Evolutionary conservation across 2,888 invertebrate species (phyloP), one percentile per base, ranked within the genome.

Genomic region (Strigamia maritima): DNA sequence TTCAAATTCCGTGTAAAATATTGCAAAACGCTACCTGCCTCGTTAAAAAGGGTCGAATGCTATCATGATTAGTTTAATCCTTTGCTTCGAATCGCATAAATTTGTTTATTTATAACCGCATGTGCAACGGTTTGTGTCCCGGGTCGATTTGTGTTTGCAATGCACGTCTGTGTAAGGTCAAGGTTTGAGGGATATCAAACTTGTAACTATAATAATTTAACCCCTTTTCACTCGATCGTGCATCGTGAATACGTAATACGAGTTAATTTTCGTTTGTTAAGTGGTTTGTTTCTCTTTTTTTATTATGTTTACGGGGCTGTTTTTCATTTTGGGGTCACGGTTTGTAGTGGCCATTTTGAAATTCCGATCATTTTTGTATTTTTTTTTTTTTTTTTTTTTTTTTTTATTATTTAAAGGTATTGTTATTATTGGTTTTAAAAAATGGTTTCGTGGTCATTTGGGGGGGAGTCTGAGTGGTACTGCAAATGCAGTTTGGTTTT

Each of bases 131-230:
- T n/a, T n/a, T n/a, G n/a, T n/a, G n/a, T n/a, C n/a, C n/a, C n/a
- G 2, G 14, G 16, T 2, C 12, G 14, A 3, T 60, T 2, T 60
- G 2, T 60, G 22, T 60, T 19, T 60, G 19, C 60, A 4, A 7
- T 22, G 60, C 60, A 60, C 60, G 60, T 60, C 7, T 60, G 60
- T 22, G 60, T 22, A 60, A 60, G 60, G 60, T 60, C 60, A 60
- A 60, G 60, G 60, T 44, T 44, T 10, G 14, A 7, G 14, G 16
- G 8, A 44, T 44, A 10, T 16, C 12, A 2, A 44, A 14, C 8
- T 44, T 16, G 2, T 16, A 38, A 38, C 38, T 16, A 14, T 44
- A 44, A 14, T 44, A 44, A 10, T 14, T 44, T 44, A 44, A 44
- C 8, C 6, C 44, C 14, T 44, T 44, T 44, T 10, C 38, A 38